Conservation (phyloP, 1,140 invertebrate species). For the Amphibalanus amphitrite region DNA sequence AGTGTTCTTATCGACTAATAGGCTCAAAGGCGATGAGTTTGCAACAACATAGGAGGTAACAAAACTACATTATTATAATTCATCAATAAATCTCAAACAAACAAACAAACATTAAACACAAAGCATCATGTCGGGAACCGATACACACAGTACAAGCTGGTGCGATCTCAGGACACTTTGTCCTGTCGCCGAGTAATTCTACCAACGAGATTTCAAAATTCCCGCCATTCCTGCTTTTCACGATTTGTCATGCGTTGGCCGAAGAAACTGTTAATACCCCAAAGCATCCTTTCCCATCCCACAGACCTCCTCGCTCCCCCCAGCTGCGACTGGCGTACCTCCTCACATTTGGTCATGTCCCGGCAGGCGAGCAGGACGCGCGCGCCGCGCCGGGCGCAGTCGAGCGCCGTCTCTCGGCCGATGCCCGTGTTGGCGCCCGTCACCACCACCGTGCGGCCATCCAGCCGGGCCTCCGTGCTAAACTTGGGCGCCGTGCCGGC, state of each 20-base stretch:
- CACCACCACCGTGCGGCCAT: slow-evolving; percentile 18
- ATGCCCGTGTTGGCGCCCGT: slow-evolving; percentile 78
- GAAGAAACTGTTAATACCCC: slow-evolving; percentile 27
- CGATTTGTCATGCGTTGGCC: too few relatives aligned
- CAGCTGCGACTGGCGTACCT: slow-evolving; percentile 24
- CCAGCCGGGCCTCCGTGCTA: slow-evolving; percentile 11
- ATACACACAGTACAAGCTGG: background rate
- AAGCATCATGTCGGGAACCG: too few relatives aligned
- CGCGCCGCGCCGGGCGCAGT: slow-evolving; percentile 52
- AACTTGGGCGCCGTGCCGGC: slow-evolving; percentile 13
- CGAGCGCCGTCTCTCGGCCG: slow-evolving; percentile 58
- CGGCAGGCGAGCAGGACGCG: slow-evolving; percentile 67
- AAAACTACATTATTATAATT: too few relatives aligned
- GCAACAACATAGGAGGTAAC: too few relatives aligned
- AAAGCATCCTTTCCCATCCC: background rate
- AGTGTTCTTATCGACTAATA: slow-evolving; percentile 2
- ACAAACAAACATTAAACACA: too few relatives aligned
- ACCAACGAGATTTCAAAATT: background rate
- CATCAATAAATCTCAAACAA: too few relatives aligned
- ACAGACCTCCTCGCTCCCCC: background rate
- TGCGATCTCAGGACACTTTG: background rate
- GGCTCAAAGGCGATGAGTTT: too few relatives aligned
- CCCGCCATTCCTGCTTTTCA: background rate
- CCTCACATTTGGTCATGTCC: slow-evolving; percentile 51
- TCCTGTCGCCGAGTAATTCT: too few relatives aligned